Evolutionary conservation across 2,888 invertebrate genomes (phyloP).

Genomic region (Tromatobia lineatoria): DNA sequence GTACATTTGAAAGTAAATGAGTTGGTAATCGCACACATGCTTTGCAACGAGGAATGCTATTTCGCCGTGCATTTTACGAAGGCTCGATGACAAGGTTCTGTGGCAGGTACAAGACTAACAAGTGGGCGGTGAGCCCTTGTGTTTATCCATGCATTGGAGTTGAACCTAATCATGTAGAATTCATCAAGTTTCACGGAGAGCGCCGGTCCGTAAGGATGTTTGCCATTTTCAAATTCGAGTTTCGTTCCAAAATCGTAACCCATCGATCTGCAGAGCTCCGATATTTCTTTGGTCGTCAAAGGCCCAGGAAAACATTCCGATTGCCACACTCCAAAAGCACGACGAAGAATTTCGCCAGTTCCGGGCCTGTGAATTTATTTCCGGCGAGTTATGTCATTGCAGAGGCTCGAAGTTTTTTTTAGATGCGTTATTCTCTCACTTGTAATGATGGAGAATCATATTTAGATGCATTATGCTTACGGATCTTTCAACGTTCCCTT

Average conservation of each 20-base stretch:
- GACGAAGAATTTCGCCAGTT: constrained; percentile 89
- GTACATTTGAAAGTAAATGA: constrained; percentile 65
- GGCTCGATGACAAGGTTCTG: constrained; percentile 75
- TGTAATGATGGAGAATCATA: background rate
- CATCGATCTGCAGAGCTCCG: constrained; percentile 88
- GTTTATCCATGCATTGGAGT: constrained; percentile 73
- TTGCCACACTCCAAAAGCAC: constrained; percentile 90
- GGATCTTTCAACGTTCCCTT: constrained; percentile 79
- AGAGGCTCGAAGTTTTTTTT: constrained; percentile 4
- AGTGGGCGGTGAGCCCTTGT: constrained; percentile 74
- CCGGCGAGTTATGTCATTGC: background rate
- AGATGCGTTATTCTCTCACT: background rate
- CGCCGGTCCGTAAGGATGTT: constrained; percentile 58
- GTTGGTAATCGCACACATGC: constrained; percentile 23
- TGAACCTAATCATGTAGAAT: constrained; percentile 77
- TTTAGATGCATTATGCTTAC: constrained; percentile 75
- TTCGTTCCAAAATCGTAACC: constrained; percentile 87
- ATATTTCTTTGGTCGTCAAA: constrained; percentile 83
- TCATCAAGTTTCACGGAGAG: constrained; percentile 70
- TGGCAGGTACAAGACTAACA: constrained; percentile 70
- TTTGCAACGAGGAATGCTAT: constrained; percentile 17
- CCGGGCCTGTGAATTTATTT: constrained; percentile 85
- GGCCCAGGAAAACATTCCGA: constrained; percentile 88
- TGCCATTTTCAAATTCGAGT: constrained; percentile 50
- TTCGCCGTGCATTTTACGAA: constrained; percentile 71